These are phyloP conservation scores for Pygoscelis antarcticus DNA, from an alignment of 2,113 vertebrate genomes.

Conservation along the genomic window DNA sequence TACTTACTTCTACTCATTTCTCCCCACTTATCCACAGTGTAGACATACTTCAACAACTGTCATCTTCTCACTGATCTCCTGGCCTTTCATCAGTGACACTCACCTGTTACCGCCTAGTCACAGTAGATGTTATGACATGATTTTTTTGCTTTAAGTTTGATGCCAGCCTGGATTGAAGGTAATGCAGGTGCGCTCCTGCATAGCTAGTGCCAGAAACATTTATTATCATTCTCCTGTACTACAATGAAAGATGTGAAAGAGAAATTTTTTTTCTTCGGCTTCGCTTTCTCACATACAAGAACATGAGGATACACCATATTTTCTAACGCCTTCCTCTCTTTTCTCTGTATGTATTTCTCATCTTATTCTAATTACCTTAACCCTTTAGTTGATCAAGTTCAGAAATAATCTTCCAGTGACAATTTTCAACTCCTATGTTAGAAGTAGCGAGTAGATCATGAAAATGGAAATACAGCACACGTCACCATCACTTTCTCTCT, in stretches of 20 bases:
- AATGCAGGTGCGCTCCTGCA: fast-evolving
- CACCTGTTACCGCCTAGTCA: not conserved
- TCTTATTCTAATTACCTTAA: constrained; percentile 23
- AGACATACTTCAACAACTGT: not conserved
- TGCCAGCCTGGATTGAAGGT: not conserved
- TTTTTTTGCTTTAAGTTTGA: not conserved
- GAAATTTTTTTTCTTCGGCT: not conserved
- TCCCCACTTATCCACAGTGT: not conserved
- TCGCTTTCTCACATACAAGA: not conserved
- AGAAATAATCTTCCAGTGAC: not conserved
- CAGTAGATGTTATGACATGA: not conserved
- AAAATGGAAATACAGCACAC: not conserved
- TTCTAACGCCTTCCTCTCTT: not conserved
- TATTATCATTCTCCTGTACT: not conserved
- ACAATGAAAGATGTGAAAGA: not conserved
- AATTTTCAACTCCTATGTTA: not conserved
- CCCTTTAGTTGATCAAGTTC: not conserved
- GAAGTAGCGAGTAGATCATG: not conserved
- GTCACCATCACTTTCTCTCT: not conserved
- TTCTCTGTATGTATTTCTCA: not conserved
- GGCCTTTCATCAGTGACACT: not conserved
- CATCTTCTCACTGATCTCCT: not conserved
- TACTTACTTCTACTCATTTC: not conserved
- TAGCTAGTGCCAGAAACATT: not conserved
- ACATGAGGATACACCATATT: not conserved